phyloP scores from a whole-genome alignment of 2,113 vertebrate species.

The Cyprinodon brontotheroides region DNA sequence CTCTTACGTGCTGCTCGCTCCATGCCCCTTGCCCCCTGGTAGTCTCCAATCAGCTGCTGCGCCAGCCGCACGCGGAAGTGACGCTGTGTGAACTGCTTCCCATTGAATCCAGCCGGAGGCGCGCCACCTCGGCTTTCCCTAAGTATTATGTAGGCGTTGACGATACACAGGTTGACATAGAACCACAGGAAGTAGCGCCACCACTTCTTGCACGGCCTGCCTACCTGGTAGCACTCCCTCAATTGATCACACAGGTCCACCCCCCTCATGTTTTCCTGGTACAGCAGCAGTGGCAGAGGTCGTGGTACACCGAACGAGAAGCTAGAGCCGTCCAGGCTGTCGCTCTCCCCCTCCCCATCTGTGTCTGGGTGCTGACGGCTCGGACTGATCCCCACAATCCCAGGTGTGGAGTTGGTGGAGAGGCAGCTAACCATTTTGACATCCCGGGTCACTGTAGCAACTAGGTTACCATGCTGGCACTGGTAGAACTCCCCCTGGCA shows the following conservation, averaged over 20 bases:
- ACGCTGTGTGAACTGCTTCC: constrained; percentile 83
- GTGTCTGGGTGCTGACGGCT: constrained; percentile 62
- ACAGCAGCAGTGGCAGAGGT: constrained; percentile 80
- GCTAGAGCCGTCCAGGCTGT: constrained; percentile 60
- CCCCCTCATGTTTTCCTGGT: constrained; percentile 85
- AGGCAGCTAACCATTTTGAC: constrained; percentile 79
- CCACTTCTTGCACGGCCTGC: constrained; percentile 83
- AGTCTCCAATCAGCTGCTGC: constrained; percentile 84
- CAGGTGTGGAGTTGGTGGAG: constrained; percentile 81
- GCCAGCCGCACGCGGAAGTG: constrained; percentile 83
- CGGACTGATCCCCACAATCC: constrained; percentile 82
- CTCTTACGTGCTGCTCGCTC: constrained; percentile 82
- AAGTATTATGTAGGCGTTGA: constrained; percentile 81
- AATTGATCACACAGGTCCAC: constrained; percentile 84
- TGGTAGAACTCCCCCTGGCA: constrained; percentile 82
- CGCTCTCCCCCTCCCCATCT: constrained; percentile 63
- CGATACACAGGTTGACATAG: constrained; percentile 83
- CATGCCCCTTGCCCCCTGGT: constrained; percentile 82
- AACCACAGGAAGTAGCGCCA: constrained; percentile 87
- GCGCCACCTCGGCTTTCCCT: constrained; percentile 77
- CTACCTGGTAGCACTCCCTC: constrained; percentile 84
- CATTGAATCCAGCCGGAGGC: constrained; percentile 77
- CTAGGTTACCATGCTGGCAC: constrained; percentile 82
- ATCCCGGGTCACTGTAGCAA: constrained; percentile 81
- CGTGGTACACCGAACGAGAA: constrained; percentile 71